Base-by-base conservation (phyloP, 1,140 invertebrate genomes). In the Whitmania pigra region DNA sequence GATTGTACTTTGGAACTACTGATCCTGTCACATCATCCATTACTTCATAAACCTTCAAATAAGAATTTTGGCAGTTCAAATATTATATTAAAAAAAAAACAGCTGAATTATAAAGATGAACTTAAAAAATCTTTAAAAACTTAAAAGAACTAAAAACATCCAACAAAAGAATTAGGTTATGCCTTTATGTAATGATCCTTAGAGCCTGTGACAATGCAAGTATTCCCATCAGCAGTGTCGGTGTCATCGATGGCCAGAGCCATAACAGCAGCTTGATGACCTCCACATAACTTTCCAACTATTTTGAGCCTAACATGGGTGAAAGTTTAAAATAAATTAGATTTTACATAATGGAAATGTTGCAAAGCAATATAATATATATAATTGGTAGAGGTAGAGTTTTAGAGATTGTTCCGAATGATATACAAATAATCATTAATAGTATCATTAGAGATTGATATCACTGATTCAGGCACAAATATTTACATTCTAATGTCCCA, bases 191-290 rank as follows among this genome's bases (percentile, higher is more conserved):
- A 88, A 82, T 94, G 91, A 85, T 94, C 92, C 80, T 93, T 92
- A 22, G 90, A 92, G 25, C 91, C 91, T 13, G 91, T 90, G 29
- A 90, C 87, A 0, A 94, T 82, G 83, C 76, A 74, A 75, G 78
- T 77, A 67, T 78, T 68, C 25, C 73, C 27, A 73, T 76, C 36
- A 75, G 72, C 85, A 70, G 86, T 81, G 71, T 87, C 87, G 25
- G 87, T 86, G 57, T 84, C 79, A 18, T 86, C 84, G 0, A 89
- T 85, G 11, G 89, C 87, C 54, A 93, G 79, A 76, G 90, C 91
- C 89, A 92, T 93, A 22, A 93, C 88, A 15, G 90, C 88, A 18
- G 91, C 90, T 73, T 90, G 87, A 80, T 93, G 91, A 1, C 89
- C 89, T n/a, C 90, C 90, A 80, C 85, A 88, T 54, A 92, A 78